Conservation (phyloP, 2,113 vertebrate species). For the Chaetodon trifascialis region DNA sequence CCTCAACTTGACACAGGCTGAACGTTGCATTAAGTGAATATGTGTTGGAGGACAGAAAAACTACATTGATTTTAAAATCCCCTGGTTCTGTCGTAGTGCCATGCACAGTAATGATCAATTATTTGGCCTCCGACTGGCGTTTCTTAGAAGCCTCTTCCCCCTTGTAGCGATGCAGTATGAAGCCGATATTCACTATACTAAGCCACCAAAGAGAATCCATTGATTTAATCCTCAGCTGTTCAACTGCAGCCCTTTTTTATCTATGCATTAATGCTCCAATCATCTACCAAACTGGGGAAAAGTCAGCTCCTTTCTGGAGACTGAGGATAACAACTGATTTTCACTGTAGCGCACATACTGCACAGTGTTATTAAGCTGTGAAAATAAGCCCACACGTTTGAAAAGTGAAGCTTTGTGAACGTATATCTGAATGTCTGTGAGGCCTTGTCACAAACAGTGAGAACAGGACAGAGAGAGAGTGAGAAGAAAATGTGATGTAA, state of each 20-base stretch:
- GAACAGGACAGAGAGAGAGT: slow-evolving; percentile 9
- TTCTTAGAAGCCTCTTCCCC: slow-evolving; percentile 41
- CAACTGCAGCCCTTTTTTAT: slow-evolving; percentile 29
- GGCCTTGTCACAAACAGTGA: slow-evolving; percentile 15
- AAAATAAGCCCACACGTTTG: slow-evolving; percentile 22
- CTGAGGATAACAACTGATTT: slow-evolving; percentile 25
- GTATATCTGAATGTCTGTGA: slow-evolving; percentile 4
- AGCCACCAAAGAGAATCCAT: slow-evolving; percentile 59
- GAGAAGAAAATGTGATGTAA: slow-evolving; percentile 38
- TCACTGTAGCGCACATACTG: slow-evolving; percentile 9
- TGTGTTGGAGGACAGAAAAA: slow-evolving; percentile 49
- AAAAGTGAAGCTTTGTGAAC: slow-evolving; percentile 12
- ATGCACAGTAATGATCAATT: slow-evolving; percentile 69
- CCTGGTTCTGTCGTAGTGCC: slow-evolving; percentile 37
- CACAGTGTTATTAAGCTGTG: neutral
- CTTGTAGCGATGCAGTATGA: slow-evolving; percentile 18
- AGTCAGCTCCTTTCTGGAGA: slow-evolving; percentile 18
- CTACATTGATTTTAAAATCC: slow-evolving; percentile 63
- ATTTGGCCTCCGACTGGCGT: slow-evolving; percentile 56
- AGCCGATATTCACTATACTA: slow-evolving; percentile 6
- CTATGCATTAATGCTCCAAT: slow-evolving; percentile 42
- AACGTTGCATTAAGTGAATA: slow-evolving; percentile 66
- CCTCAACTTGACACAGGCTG: slow-evolving; percentile 46
- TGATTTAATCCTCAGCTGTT: slow-evolving; percentile 59
- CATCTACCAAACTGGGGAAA: slow-evolving; percentile 34